phyloP scores from a whole-genome alignment of 2,888 invertebrate species.

The Epistrophe grossulariae region DNA sequence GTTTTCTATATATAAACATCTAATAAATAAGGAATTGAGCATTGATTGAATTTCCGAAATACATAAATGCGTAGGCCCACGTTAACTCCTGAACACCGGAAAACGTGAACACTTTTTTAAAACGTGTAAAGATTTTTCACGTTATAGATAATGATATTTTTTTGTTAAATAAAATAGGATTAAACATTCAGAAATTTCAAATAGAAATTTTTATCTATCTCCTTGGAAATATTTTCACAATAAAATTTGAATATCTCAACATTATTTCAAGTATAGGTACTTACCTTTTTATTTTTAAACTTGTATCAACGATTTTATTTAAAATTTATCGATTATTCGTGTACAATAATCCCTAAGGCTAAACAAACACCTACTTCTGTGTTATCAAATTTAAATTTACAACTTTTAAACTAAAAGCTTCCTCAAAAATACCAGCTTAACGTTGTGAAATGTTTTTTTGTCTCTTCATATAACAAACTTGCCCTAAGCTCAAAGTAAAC shows the following conservation, averaged over 20 bases:
- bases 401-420: constrained; percentile 24
- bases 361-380: neutral
- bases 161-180: too few species aligned
- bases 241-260: neutral
- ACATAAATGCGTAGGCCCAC: too few species aligned
- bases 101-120: too few species aligned
- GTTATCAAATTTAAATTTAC: constrained; percentile 3
- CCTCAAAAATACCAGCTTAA: neutral
- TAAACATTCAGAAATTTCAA: too few species aligned
- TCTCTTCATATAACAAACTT: constrained; percentile 1
- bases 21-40: too few species aligned
- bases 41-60: too few species aligned
- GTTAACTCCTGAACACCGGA: too few species aligned
- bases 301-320: constrained; percentile 22
- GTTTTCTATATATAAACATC: neutral
- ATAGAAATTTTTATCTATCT: too few species aligned
- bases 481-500: constrained; percentile 16
- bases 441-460: neutral
- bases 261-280: too few species aligned
- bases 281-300: neutral
- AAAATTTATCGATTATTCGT: constrained; percentile 46
- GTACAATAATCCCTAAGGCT: constrained; percentile 9
- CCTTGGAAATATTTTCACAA: neutral
- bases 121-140: too few species aligned
- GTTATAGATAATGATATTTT: too few species aligned